phyloP scores from a whole-genome alignment of 1,140 invertebrate genomes.

The Aphelenchoides besseyi region DNA sequence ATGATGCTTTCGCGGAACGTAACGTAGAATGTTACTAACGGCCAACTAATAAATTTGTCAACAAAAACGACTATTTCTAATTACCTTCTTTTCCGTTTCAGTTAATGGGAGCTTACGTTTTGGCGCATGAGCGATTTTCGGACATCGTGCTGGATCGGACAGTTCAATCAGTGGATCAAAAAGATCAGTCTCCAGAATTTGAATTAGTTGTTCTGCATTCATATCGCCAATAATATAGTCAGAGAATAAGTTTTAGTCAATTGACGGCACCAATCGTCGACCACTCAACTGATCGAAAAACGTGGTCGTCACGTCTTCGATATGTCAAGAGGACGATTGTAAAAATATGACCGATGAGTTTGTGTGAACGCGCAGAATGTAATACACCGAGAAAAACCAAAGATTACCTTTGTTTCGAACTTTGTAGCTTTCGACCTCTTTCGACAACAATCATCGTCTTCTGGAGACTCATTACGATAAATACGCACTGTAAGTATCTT shows the following conservation, averaged over 20 bases:
- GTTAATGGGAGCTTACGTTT: constrained; percentile 46
- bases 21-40: constrained; percentile 69
- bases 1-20: constrained; percentile 68
- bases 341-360: no score
- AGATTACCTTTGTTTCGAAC: no score
- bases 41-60: constrained; percentile 64
- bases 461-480: no score
- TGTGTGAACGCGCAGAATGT: no score
- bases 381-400: no score
- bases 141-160: background rate
- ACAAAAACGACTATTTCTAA: constrained; percentile 23
- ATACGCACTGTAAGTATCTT: no score
- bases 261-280: no score
- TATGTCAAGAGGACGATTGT: no score
- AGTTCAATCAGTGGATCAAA: constrained; percentile 18
- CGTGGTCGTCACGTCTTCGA: no score
- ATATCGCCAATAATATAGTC: background rate
- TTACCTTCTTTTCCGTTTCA: constrained; percentile 46
- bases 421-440: no score
- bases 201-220: constrained; percentile 9
- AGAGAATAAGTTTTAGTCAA: background rate
- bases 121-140: constrained; percentile 48
- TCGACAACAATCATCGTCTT: no score
- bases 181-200: constrained; percentile 11
- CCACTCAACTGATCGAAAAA: no score